A percentile compares a stretch with the other conserved stretches of the same genome.
Evolutionary conservation across 2,113 vertebrate genomes (phyloP).

Genomic region (Equus przewalskii): DNA sequence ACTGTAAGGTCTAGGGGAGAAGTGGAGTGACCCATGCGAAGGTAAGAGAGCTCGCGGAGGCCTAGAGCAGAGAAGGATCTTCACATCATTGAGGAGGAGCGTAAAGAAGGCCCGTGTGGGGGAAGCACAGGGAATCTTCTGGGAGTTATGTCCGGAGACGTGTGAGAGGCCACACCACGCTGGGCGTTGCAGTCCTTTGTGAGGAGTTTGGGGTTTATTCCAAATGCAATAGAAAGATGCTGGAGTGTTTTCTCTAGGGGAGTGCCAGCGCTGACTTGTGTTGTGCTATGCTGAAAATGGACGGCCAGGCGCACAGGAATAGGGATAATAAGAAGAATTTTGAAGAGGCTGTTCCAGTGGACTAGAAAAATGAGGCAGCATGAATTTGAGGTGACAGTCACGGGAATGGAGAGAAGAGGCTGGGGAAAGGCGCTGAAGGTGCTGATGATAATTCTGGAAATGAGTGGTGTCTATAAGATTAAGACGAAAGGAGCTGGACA

Average conservation of each 20-base stretch:
- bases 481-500: too few relatives aligned
- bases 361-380: background rate
- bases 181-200: fast-evolving
- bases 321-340: background rate
- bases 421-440: background rate
- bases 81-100: background rate
- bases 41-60: too few relatives aligned
- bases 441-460: background rate
- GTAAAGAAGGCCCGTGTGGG: fast-evolving
- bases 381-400: background rate
- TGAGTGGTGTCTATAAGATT: fast-evolving
- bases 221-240: background rate
- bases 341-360: background rate
- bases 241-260: background rate
- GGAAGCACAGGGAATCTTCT: background rate
- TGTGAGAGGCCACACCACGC: fast-evolving
- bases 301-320: too few relatives aligned
- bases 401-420: too few relatives aligned
- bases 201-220: background rate
- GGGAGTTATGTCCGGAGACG: fast-evolving
- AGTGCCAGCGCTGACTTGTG: background rate
- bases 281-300: background rate
- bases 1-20: too few relatives aligned
- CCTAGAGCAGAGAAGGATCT: background rate
- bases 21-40: background rate